Percentiles rank a stretch among this genome's conserved stretches.
Conservation (phyloP, 2,888 invertebrate genomes). For the Leucania comma region DNA sequence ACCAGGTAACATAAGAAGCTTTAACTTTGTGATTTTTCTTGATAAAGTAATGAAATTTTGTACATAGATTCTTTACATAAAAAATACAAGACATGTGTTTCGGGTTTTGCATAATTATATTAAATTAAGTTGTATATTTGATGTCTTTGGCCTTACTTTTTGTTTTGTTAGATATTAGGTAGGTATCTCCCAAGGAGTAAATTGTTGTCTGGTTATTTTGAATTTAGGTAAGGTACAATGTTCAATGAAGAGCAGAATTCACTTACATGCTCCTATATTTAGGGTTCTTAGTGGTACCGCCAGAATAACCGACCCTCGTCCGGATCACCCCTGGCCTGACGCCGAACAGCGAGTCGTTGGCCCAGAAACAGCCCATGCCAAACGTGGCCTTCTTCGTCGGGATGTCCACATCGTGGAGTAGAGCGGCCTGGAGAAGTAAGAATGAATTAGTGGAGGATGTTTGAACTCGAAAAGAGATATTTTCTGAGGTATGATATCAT, state of each 20-base stretch:
- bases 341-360: constrained; percentile 96
- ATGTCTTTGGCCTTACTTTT: not conserved
- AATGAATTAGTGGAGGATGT: not conserved
- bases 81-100: too few species aligned
- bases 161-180: not conserved
- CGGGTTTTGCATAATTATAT: too few species aligned
- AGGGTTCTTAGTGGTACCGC: constrained; percentile 95
- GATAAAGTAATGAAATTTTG: too few species aligned
- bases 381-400: constrained; percentile 95
- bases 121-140: too few species aligned
- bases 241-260: not conserved
- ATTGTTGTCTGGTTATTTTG: not conserved
- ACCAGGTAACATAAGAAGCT: too few species aligned
- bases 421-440: constrained; percentile 74
- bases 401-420: constrained; percentile 92
- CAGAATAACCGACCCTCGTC: constrained; percentile 98
- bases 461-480: too few species aligned
- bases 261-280: constrained; percentile 96
- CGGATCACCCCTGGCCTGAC: constrained; percentile 93
- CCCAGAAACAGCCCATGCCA: constrained; percentile 99
- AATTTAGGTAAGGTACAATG: not conserved
- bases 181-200: not conserved
- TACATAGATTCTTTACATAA: too few species aligned
- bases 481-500: too few species aligned
- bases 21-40: too few species aligned